These are phyloP conservation scores for Leucopsar rothschildi DNA, from an alignment of 2,113 vertebrate genomes.

Conservation along the genomic window DNA sequence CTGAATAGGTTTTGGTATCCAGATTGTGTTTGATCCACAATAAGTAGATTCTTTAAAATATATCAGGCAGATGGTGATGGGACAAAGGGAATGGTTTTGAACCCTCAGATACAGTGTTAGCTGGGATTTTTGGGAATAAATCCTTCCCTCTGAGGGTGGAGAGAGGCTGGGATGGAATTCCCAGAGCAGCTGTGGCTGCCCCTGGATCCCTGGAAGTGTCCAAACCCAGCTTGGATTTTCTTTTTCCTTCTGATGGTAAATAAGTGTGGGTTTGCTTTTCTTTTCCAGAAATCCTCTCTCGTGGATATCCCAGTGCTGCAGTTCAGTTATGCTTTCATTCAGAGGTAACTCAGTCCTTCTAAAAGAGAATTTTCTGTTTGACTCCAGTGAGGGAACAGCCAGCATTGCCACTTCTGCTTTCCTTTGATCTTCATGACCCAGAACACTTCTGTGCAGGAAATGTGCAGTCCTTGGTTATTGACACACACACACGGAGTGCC, in stretches of 20 bases:
- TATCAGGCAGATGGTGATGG: neutral
- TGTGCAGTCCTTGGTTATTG: neutral
- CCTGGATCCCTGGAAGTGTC: neutral
- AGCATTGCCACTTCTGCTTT: neutral
- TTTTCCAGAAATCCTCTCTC: constrained; percentile 82
- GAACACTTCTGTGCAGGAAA: neutral
- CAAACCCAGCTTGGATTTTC: neutral
- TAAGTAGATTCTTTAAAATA: neutral
- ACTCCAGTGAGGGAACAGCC: neutral
- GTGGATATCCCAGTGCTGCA: constrained; percentile 91
- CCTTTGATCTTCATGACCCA: neutral
- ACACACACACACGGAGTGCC: neutral
- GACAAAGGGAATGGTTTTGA: neutral
- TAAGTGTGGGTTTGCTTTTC: neutral
- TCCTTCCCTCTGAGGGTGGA: neutral
- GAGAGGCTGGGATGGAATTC: neutral
- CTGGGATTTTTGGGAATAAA: neutral
- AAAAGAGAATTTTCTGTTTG: neutral
- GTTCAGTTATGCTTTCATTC: constrained; percentile 87
- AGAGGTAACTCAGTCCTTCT: constrained; percentile 74
- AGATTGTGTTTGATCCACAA: neutral
- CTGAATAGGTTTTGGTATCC: neutral
- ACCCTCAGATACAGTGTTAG: neutral
- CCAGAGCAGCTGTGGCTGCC: neutral
- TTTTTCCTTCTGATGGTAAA: neutral